Conservation (phyloP, 2,113 vertebrate species). For the Saimiri boliviensis region DNA sequence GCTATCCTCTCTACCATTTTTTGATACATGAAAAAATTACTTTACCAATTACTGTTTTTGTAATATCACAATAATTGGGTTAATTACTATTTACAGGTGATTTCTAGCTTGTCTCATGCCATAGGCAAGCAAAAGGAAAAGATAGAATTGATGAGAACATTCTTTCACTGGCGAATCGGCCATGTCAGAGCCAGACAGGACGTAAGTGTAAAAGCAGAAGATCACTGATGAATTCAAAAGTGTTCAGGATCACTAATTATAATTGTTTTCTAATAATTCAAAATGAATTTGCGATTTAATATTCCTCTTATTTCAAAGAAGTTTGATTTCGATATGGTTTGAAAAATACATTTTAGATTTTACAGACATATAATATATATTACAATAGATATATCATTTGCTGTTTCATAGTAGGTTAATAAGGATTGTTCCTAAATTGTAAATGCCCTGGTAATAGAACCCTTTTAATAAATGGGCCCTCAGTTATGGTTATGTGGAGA, state of each 20-base stretch:
- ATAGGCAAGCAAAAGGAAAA: slow-evolving; percentile 93
- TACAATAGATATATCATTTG: background rate
- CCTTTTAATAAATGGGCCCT: background rate
- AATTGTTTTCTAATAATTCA: slow-evolving; percentile 25
- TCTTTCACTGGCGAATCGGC: slow-evolving; percentile 92
- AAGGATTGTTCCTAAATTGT: background rate
- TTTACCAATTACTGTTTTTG: background rate
- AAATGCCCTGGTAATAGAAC: background rate
- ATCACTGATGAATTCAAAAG: background rate
- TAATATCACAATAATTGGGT: slow-evolving; percentile 43
- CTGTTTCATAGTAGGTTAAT: background rate
- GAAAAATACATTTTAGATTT: background rate
- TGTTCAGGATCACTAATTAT: background rate
- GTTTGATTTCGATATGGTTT: slow-evolving; percentile 26
- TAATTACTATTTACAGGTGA: slow-evolving; percentile 86
- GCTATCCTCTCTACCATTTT: slow-evolving; percentile 11
- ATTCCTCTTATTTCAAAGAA: slow-evolving; percentile 31
- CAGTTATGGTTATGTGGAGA: background rate
- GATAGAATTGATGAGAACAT: slow-evolving; percentile 90
- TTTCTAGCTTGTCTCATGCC: slow-evolving; percentile 90
- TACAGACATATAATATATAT: background rate
- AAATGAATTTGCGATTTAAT: slow-evolving; percentile 24
- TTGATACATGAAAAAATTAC: background rate
- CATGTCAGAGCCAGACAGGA: slow-evolving; percentile 89
- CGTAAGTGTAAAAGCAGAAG: slow-evolving; percentile 81